Evolutionary conservation across 2,113 vertebrate species (phyloP).

Genomic region (Pleuronectes platessa): DNA sequence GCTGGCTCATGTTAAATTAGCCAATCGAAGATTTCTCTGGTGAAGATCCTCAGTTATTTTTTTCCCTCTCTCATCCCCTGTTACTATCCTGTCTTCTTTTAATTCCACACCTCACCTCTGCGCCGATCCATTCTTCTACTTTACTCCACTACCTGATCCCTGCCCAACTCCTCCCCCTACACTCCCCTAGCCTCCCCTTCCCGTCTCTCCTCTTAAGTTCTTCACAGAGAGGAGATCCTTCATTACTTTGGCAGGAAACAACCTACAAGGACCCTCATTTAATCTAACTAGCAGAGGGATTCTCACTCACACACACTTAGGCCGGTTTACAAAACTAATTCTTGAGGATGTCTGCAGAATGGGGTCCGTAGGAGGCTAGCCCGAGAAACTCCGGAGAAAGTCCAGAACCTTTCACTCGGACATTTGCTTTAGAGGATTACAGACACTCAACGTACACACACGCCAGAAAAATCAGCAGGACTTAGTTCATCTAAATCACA

Average conservation of each 20-base stretch:
- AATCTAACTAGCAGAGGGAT: constrained; percentile 39
- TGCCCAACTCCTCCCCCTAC: constrained; percentile 1
- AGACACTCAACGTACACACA: not conserved
- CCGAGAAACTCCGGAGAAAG: too few relatives aligned
- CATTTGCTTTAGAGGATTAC: too few relatives aligned
- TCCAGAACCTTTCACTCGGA: too few relatives aligned
- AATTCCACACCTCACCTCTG: constrained; percentile 27
- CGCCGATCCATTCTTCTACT: constrained; percentile 18
- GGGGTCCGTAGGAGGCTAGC: too few relatives aligned
- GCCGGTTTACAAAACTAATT: not conserved
- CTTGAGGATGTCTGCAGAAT: too few relatives aligned
- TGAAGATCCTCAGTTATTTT: constrained; percentile 3
- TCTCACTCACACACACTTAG: not conserved
- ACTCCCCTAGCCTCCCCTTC: not conserved
- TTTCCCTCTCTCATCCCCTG: not conserved
- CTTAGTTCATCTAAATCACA: constrained; percentile 43
- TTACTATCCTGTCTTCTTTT: constrained; percentile 12
- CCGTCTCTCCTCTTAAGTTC: constrained; percentile 17
- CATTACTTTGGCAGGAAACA: constrained; percentile 47
- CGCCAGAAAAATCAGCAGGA: constrained; percentile 28
- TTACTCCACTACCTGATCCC: constrained; percentile 10
- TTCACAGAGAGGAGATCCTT: constrained; percentile 41
- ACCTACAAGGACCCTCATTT: constrained; percentile 39
- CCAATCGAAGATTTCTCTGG: constrained; percentile 17
- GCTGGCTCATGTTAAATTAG: constrained; percentile 11